Conservation (phyloP, 1,140 invertebrate genomes). For the Saxidomus purpurata region DNA sequence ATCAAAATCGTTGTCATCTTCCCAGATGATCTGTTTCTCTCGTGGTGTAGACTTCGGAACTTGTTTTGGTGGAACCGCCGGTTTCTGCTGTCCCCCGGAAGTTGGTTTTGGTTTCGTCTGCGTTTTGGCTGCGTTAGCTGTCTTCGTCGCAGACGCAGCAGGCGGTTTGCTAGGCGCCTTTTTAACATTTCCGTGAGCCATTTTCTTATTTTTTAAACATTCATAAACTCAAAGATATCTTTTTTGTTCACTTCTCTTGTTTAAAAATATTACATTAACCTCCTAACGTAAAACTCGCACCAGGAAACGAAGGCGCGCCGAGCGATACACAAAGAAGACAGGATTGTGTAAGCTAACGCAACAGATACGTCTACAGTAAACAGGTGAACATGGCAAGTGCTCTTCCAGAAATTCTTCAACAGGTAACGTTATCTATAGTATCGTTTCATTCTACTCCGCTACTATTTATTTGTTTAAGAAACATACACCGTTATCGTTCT, state of each 20-base stretch:
- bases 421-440: background rate
- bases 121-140: background rate
- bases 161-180: constrained; percentile 14
- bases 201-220: background rate
- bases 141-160: background rate
- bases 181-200: constrained; percentile 42
- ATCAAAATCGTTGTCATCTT: constrained; percentile 63
- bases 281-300: background rate
- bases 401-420: background rate
- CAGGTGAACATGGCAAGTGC: background rate
- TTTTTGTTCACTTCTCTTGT: background rate
- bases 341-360: background rate
- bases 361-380: background rate
- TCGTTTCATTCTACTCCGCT: background rate
- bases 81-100: background rate
- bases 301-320: background rate
- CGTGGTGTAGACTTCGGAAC: background rate
- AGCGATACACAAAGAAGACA: background rate
- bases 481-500: background rate
- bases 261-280: background rate
- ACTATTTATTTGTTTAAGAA: background rate
- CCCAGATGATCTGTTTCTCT: constrained; percentile 55
- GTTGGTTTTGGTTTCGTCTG: background rate
- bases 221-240: background rate
- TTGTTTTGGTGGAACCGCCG: background rate